Evolutionary conservation across 2,113 vertebrate species (phyloP), one percentile per base, ranked within the genome.

Genomic region (Synchiropus splendidus): DNA sequence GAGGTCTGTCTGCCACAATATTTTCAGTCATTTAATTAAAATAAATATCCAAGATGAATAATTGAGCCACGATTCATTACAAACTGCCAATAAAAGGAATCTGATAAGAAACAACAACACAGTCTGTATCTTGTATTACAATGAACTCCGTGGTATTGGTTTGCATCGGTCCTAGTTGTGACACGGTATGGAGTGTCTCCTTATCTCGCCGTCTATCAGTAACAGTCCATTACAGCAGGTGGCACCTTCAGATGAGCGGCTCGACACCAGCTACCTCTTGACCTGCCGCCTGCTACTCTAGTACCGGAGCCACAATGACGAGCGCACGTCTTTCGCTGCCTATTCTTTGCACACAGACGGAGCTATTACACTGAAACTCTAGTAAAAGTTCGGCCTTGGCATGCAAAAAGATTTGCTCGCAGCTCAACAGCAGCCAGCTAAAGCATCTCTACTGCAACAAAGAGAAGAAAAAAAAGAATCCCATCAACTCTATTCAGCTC

Each of bases 151-250:
- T 2, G 58, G 75, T 80, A 56, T 82, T 74, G 39, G 73, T 45
- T 80, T 75, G 73, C 79, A 70, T 48, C 9, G 16, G 65, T 42
- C 47, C 5, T 32, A 36, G 47, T 59, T 51, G 64, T 53, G 61
- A 50, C 36, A 55, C 62, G 58, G 60, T 75, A 72, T 80, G 73
- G 60, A 47, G 67, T 80, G 70, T 82, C 70, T 55, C 64, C 60
- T 77, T 82, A 82, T 80, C 79, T 56, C 39, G 3, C 16, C 0
- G 58, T 54, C 73, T 67, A 78, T 78, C 79, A 75, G 61, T 37
- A 35, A 80, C 73, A 77, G 72, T 80, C 77, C 64, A 70, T 82
- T 80, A 80, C 77, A 78, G 61, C 53, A 50, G 61, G 72, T 70
- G 40, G 64, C 70, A 67, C 72, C 69, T 70, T 64, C 48, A 52